Base-by-base conservation (phyloP, 2,113 vertebrate genomes). In the Dicrurus megarhynchus region DNA sequence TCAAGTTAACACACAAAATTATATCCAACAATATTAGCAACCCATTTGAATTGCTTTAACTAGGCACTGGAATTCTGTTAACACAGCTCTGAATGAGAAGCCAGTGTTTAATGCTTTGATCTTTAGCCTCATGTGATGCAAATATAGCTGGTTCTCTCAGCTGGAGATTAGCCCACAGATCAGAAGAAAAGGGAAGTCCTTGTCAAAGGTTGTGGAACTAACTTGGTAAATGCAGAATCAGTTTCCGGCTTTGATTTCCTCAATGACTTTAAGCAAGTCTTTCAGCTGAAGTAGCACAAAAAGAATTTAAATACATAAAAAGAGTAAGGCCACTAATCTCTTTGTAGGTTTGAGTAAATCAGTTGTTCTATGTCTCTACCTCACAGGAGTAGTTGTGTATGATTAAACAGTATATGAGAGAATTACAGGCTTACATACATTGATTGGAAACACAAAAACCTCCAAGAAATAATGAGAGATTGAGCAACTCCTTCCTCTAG, bases 231-330 rank as follows among this genome's bases (percentile, higher is more conserved):
- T 28, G 19, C 7, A 87, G 61, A 75, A 68, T 89, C 56, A 60
- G 39, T 76, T 85, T n/a, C 41, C n/a, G 76, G 53, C 69, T 97
- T 89, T 95, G 69, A 97, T 93, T 94, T 91, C 46, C 21, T 64
- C 15, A 27, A 6, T 63, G 65, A 78, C 76, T 87, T 92, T 47
- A 83, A 84, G 63, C 21, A 77, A 84, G 19, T 65, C 57, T 93
- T 90, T 80, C 67, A 88, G 79, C 37, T 83, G 50, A 92, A 83
- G 55, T 27, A 86, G 46, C 37, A 67, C 15, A 59, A 70, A 90
- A 93, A 83, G 37, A 33, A 90, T 89, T 84, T 81, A 93, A 93
- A 87, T 68, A 53, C 26, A 44, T 85, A 35, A 76, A 91, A 95
- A 93, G 42, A 33, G 57, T 44, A 87, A 39, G 74, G 7, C 24